A percentile compares a stretch with the other conserved stretches of the same genome.
Conservation (phyloP, 2,888 invertebrate genomes). For the Leptura quadrifasciata region DNA sequence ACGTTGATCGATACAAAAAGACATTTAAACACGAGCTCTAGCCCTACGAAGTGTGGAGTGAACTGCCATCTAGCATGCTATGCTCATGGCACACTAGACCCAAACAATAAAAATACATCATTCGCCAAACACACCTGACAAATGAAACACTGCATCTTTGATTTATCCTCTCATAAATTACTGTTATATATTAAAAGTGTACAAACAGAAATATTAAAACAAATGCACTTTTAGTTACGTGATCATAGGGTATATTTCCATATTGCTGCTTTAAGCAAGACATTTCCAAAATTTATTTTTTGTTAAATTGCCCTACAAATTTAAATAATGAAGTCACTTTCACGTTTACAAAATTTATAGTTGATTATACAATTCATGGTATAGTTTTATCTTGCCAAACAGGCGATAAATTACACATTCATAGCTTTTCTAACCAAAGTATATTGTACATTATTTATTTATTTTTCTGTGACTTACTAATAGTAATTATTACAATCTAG, state of each 20-base stretch:
- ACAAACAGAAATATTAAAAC: conserved; percentile 70
- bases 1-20: conserved; percentile 69
- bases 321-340: conserved; percentile 5
- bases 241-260: conserved; percentile 56
- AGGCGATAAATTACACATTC: background rate
- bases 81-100: conserved; percentile 67
- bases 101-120: conserved; percentile 73
- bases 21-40: conserved; percentile 69
- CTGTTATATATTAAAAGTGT: conserved; percentile 72
- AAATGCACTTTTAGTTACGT: conserved; percentile 66
- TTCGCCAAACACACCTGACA: conserved; percentile 73
- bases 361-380: background rate
- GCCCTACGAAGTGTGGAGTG: conserved; percentile 65
- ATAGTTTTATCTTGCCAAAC: conserved; percentile 7
- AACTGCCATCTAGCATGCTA: conserved; percentile 72
- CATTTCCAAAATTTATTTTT: conserved; percentile 25
- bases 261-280: conserved; percentile 33
- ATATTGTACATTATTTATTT: too few relatives aligned
- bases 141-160: conserved; percentile 74
- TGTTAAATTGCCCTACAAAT: conserved; percentile 12
- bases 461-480: too few relatives aligned
- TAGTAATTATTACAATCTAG: too few relatives aligned
- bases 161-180: conserved; percentile 73
- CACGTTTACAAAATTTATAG: conserved; percentile 6
- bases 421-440: background rate